Base-by-base conservation (phyloP, 1,140 invertebrate species). In the Drosophila orena region DNA sequence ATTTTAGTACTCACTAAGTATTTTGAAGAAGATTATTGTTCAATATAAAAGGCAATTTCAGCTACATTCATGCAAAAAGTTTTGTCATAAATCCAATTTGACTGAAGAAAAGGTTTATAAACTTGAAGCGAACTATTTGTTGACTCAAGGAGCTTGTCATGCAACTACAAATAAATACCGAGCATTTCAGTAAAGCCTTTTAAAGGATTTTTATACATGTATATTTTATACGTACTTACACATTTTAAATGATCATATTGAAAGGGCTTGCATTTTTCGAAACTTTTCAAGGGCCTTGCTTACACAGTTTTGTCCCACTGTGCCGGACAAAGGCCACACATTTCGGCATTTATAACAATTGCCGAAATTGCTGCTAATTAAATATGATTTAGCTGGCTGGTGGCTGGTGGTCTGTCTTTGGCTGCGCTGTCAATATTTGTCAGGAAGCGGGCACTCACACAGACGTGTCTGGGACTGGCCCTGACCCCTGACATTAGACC, bases 401-500 rank as follows among this genome's bases (percentile, higher is more conserved):
- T 58, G 55, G 50, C 42, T n/a, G n/a, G n/a, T n/a, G n/a, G 60
- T 49, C 49, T 60, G 46, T 12, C 37, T 43, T 76, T 57, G 81
- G 46, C 65, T 53, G 60, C 86, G 50, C 62, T 86, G 68, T 73
- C 81, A 85, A 85, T 85, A 65, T 52, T 62, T 55, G 50, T 61
- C 74, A 72, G 50, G 43, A 58, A 70, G 62, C 57, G 49, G 53
- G 52, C 70, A 60, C 46, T 61, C 54, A 42, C 47, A 61, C 22
- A 43, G 14, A 43, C 27, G 58, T 47, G 53, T 54, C 57, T 65
- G 49, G 56, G 30, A 20, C 64, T 66, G 68, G 37, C 84, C 84
- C 77, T 89, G 84, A 88, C 84, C 84, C 81, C 72, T 89, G 84
- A 58, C 84, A 89, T 88, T 89, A 83, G 79, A 46, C 20, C 47